These are phyloP conservation scores for Ophonus ardosiacus DNA, from an alignment of 2,888 invertebrate genomes.

Conservation along the genomic window DNA sequence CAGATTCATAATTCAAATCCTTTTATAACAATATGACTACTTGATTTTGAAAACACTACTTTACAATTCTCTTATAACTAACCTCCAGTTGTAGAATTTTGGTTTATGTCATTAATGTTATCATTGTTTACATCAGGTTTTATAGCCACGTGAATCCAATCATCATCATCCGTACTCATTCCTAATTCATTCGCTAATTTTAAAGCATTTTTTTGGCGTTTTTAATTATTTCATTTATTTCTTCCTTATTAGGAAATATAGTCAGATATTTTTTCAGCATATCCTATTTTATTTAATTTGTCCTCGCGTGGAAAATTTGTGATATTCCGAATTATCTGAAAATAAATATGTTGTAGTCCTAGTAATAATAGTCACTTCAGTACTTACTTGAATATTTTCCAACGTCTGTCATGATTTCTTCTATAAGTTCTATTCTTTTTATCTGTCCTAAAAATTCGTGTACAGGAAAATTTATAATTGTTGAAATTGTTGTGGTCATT, in stretches of 20 bases:
- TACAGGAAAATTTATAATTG: slow-evolving; percentile 39
- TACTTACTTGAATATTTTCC: slow-evolving; percentile 5
- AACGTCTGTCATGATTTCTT: slow-evolving; percentile 25
- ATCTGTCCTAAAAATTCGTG: slow-evolving; percentile 35
- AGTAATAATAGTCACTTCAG: background rate
- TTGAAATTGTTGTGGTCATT: slow-evolving; percentile 54
- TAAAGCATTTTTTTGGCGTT: background rate
- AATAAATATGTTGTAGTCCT: background rate
- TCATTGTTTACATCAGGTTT: background rate
- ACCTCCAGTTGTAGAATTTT: background rate
- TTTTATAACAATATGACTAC: background rate
- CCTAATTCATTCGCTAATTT: background rate
- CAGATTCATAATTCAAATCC: background rate
- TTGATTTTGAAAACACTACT: background rate
- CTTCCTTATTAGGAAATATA: background rate
- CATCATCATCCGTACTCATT: background rate
- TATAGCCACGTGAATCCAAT: background rate
- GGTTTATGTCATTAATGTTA: background rate
- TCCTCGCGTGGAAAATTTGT: background rate
- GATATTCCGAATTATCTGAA: background rate
- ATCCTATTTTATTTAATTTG: background rate
- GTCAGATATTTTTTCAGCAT: background rate
- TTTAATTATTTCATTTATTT: background rate
- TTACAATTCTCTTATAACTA: background rate
- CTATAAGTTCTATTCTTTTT: slow-evolving; percentile 44